Evolutionary conservation across 2,888 invertebrate species (phyloP).

Genomic region (Dolichomitus sp.): DNA sequence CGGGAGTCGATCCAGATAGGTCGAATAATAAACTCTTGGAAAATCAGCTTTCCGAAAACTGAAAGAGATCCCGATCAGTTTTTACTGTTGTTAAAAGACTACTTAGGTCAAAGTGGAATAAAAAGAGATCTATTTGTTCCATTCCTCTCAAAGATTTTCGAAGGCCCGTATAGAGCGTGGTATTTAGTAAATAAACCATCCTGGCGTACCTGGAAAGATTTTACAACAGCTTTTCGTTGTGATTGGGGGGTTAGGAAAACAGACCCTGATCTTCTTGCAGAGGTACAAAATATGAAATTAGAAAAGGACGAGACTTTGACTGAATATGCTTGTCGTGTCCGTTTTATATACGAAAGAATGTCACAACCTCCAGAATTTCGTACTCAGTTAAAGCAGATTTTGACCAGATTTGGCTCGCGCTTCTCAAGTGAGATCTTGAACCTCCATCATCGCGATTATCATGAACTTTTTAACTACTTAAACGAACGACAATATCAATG

Average conservation of each 20-base stretch:
- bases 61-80: conserved; percentile 60
- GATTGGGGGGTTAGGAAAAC: conserved; percentile 56
- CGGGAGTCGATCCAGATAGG: too few species aligned
- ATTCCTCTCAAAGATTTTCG: conserved; percentile 58
- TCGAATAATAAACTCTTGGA: too few species aligned
- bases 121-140: conserved; percentile 49
- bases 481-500: too few species aligned
- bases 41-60: conserved; percentile 44
- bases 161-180: conserved; percentile 54
- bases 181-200: conserved; percentile 47
- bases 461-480: too few species aligned
- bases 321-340: conserved; percentile 55
- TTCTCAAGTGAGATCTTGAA: conserved; percentile 51
- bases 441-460: too few species aligned
- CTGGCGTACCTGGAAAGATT: conserved; percentile 51
- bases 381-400: conserved; percentile 52
- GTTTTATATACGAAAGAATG: conserved; percentile 54
- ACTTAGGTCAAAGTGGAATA: conserved; percentile 42
- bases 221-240: conserved; percentile 45
- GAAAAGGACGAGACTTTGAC: conserved; percentile 50
- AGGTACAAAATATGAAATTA: too few species aligned
- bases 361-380: conserved; percentile 38
- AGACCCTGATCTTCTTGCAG: conserved; percentile 19
- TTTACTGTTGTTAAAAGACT: conserved; percentile 46
- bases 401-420: conserved; percentile 53